Base-by-base conservation (phyloP, 2,888 invertebrate genomes). In the Elegia similella region DNA sequence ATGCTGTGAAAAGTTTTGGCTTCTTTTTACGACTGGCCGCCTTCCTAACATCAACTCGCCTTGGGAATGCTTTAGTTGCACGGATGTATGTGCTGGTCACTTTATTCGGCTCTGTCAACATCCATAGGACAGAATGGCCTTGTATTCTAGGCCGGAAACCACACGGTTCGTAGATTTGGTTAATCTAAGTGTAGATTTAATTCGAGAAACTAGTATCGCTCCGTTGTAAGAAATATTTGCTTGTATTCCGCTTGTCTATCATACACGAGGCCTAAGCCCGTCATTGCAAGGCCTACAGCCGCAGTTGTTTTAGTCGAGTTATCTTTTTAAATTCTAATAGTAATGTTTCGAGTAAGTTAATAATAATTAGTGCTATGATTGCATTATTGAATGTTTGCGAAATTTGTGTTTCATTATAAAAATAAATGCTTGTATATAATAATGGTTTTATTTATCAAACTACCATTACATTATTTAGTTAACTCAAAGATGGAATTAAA, bases 381-480 rank as follows among this genome's bases (percentile, higher is more conserved):
- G 86, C 86, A 87, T 87, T 87, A 88, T 82, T 90, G 86, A 88
- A 89, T 88, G 87, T 90, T 87, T 86, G 89, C 90, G 87, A 84
- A 66, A 64, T 87, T 90, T 91, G 82, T 86, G 88, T 89, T 90
- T 84, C 80, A 86, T 87, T 89, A 86, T 84, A 82, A 85, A 85
- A 88, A 89, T 90, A 90, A 89, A 91, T 80, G 90, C 90, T 91
- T 90, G 88, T 91, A 89, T 86, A 91, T 90, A 89, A 72, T 61
- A 55, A 56, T 34, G 38, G 60, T 62, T 63, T 65, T 64, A 63
- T 69, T 63, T 61, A 6, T 2, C 38, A 38, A 0, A 12, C n/a
- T 38, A 7, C 10, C 32, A 6, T 32, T 10, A 32, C n/a, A n/a
- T n/a, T n/a, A n/a, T n/a, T n/a, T n/a, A n/a, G n/a, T n/a, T n/a